phyloP scores from a whole-genome alignment of 2,797 vertebrate species.

The Poecilia wingei region DNA sequence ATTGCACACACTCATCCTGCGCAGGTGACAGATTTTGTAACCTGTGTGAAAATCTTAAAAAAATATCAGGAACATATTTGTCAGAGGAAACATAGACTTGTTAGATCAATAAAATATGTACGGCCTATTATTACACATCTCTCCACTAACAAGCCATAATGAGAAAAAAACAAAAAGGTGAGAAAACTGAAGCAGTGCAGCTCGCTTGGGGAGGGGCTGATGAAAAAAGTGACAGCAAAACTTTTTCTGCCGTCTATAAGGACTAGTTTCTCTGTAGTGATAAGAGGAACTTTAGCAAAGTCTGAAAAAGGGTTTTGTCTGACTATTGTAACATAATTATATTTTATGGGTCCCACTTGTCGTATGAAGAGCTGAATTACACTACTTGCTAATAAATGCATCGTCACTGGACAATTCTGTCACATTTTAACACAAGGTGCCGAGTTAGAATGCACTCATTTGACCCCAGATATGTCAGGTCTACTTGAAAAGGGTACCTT shows the following conservation, averaged over 20 bases:
- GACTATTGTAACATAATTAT: not conserved
- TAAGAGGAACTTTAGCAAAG: not conserved
- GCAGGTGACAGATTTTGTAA: too few relatives aligned
- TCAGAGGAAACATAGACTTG: not conserved
- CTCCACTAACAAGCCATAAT: not conserved
- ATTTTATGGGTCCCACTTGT: not conserved
- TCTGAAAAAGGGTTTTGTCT: not conserved
- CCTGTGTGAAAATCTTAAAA: not conserved
- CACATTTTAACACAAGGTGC: not conserved
- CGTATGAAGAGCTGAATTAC: not conserved
- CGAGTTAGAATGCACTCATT: not conserved
- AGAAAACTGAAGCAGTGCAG: not conserved
- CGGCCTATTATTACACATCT: not conserved
- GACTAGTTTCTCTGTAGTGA: too few relatives aligned
- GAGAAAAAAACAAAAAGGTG: not conserved
- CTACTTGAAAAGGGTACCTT: not conserved
- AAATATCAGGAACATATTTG: not conserved
- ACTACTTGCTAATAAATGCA: not conserved
- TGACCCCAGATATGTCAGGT: not conserved
- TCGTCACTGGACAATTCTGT: not conserved
- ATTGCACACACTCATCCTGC: not conserved
- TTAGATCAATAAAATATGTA: not conserved
- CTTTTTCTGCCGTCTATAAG: not conserved
- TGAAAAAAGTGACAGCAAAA: not conserved
- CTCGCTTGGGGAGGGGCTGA: not conserved